Evolutionary conservation across 23 tunicate species (phyloP).

Genomic region (Aplidium turbinatum): DNA sequence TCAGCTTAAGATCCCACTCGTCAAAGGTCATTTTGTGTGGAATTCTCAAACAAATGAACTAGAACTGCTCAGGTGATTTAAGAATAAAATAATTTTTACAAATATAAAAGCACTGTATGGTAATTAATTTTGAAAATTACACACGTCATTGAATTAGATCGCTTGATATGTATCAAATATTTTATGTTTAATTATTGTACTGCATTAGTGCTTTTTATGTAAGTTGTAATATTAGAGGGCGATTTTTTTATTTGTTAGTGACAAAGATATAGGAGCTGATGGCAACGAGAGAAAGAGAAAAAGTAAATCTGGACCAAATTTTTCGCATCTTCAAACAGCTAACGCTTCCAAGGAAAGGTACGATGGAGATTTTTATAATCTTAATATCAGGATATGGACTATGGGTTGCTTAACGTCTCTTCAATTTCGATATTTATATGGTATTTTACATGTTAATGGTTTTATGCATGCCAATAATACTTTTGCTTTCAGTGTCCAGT

Average conservation of each 20-base stretch:
- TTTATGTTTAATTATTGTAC: background rate
- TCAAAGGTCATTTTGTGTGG: slow-evolving; percentile 77
- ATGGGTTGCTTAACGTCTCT: too few species aligned
- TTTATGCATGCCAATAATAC: too few species aligned
- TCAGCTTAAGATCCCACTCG: slow-evolving; percentile 19
- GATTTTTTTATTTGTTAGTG: background rate
- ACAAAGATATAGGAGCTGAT: slow-evolving; percentile 5
- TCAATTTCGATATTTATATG: too few species aligned
- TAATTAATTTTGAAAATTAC: background rate
- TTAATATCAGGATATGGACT: too few species aligned
- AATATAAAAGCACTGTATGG: background rate
- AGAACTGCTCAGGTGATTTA: slow-evolving; percentile 62
- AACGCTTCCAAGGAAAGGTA: background rate
- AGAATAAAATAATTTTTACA: background rate
- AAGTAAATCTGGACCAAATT: slow-evolving; percentile 15
- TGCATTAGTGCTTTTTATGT: background rate
- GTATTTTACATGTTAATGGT: too few species aligned
- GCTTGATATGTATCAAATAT: too few species aligned
- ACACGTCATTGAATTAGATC: background rate
- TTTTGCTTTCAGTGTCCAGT: too few species aligned
- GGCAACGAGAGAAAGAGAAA: slow-evolving; percentile 27
- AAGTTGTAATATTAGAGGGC: background rate
- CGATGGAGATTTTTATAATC: background rate
- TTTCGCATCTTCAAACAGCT: background rate
- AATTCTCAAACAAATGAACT: slow-evolving; percentile 46